Base-by-base conservation (phyloP, 2,113 vertebrate genomes). In the Pelusios castaneus region DNA sequence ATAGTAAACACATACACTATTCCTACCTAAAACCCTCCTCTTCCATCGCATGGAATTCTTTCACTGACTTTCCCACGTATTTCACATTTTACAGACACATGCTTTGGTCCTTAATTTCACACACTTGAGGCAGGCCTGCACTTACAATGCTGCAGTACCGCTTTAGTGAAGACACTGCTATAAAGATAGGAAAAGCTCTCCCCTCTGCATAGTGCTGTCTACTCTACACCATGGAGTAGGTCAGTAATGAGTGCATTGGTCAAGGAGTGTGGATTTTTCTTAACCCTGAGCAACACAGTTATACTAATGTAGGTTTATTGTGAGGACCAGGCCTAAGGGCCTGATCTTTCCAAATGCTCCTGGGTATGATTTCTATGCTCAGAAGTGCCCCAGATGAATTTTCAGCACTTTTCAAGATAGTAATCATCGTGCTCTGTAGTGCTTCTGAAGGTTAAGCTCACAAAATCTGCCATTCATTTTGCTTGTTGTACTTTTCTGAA, bases 401-500 rank as follows among this genome's bases (percentile, higher is more conserved):
- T 89, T 41, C 25, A 58, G 6, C 29, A 13, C 22, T 6, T 3
- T 34, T 73, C 1, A 0, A 27, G 41, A 2, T 80, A 25, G 8
- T 89, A 47, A 2, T 29, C 85, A 34, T 8, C 56, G 27, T 7
- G 51, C 51, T 63, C 2, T 80, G 11, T 7, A 41, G 24, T 70
- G 34, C 10, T 22, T 38, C 16, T 22, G 63, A 19, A 77, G 41
- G 29, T 29, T 49, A 60, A 47, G 21, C 60, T 38, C 19, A 38
- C 25, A 87, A 79, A 8, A 22, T 43, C 13, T 1, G 78, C 56
- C 10, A 43, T n/a, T 79, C 17, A 38, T 70, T 54, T 51, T 41
- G 79, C 10, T 47, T 19, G 43, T 38, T 56, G 29, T 7, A 10
- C 14, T 45, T 80, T 31, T 25, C 10, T 47, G 3, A 8, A 6